Conservation (phyloP, 1,140 invertebrate genomes). For the Trichogramma pretiosum region DNA sequence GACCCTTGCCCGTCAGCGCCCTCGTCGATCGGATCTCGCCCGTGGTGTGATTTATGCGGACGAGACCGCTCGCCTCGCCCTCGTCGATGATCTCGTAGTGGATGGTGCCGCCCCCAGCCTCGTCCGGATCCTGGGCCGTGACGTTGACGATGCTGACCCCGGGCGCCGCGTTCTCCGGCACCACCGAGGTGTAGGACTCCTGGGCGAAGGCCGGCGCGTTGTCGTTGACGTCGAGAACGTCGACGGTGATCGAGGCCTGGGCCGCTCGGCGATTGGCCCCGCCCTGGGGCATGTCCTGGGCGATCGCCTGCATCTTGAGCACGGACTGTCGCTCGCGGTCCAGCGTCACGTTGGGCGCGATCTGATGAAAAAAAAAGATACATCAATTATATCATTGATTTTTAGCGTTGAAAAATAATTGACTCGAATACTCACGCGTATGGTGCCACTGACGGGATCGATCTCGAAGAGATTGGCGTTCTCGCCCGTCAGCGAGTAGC, state of each 20-base stretch:
- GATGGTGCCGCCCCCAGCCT: slow-evolving; percentile 58
- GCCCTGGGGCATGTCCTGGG: slow-evolving; percentile 61
- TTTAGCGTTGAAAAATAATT: not conserved
- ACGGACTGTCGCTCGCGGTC: slow-evolving; percentile 67
- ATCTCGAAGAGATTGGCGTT: slow-evolving; percentile 63
- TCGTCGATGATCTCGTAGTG: slow-evolving; percentile 63
- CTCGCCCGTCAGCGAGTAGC: slow-evolving; percentile 62
- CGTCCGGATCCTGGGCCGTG: slow-evolving; percentile 70
- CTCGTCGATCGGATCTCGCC: slow-evolving; percentile 59
- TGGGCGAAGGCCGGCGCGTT: slow-evolving; percentile 57
- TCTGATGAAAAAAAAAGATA: slow-evolving; percentile 29
- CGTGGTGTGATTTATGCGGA: slow-evolving; percentile 57
- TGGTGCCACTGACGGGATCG: slow-evolving; percentile 56
- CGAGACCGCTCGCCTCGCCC: slow-evolving; percentile 58
- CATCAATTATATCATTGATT: not conserved
- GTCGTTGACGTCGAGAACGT: slow-evolving; percentile 75
- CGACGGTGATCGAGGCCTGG: slow-evolving; percentile 55
- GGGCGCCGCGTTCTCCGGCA: slow-evolving; percentile 65
- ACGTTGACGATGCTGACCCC: slow-evolving; percentile 62
- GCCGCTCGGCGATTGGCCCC: slow-evolving; percentile 57
- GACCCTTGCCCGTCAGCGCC: slow-evolving; percentile 65
- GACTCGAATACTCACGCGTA: slow-evolving; percentile 43
- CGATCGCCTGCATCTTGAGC: slow-evolving; percentile 60
- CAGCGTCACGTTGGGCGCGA: slow-evolving; percentile 58
- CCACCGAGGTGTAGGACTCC: slow-evolving; percentile 48